Evolutionary conservation across 2,888 invertebrate genomes (phyloP).

Genomic region (Sacculina carcini): DNA sequence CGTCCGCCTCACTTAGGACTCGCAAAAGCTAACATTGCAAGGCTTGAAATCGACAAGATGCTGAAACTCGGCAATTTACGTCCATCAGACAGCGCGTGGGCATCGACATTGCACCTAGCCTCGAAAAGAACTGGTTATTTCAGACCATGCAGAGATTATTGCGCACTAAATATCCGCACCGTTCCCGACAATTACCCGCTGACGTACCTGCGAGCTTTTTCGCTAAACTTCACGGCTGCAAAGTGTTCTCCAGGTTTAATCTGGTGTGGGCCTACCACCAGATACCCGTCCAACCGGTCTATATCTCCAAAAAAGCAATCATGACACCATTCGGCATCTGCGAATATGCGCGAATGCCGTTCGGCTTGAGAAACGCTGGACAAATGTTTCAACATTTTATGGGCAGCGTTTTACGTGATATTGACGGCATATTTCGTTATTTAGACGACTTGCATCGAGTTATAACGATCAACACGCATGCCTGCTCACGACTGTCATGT

Average conservation of each 20-base stretch:
- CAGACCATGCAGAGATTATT: too few relatives aligned
- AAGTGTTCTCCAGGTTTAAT: constrained; percentile 15
- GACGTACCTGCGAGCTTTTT: too few relatives aligned
- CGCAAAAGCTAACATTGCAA: too few relatives aligned
- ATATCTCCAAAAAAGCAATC: constrained; percentile 20
- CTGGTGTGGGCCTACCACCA: constrained; percentile 18
- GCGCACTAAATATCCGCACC: too few relatives aligned
- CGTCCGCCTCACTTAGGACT: too few relatives aligned
- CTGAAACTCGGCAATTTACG: too few relatives aligned
- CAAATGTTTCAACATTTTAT: constrained; percentile 21
- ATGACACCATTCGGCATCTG: constrained; percentile 19
- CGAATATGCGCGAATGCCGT: constrained; percentile 18
- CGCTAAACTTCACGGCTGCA: constrained; percentile 15
- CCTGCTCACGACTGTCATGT: not conserved
- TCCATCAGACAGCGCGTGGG: too few relatives aligned
- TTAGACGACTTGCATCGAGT: constrained; percentile 18
- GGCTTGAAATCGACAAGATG: too few relatives aligned
- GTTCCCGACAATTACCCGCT: too few relatives aligned
- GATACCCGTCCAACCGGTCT: constrained; percentile 18
- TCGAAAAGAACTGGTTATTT: too few relatives aligned
- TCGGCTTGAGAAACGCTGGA: constrained; percentile 20
- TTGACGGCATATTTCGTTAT: constrained; percentile 16
- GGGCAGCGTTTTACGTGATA: constrained; percentile 16
- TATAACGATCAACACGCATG: not conserved
- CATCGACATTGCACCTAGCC: too few relatives aligned